Conservation (phyloP, 1,140 invertebrate genomes). For the Heliconius melpomene region DNA sequence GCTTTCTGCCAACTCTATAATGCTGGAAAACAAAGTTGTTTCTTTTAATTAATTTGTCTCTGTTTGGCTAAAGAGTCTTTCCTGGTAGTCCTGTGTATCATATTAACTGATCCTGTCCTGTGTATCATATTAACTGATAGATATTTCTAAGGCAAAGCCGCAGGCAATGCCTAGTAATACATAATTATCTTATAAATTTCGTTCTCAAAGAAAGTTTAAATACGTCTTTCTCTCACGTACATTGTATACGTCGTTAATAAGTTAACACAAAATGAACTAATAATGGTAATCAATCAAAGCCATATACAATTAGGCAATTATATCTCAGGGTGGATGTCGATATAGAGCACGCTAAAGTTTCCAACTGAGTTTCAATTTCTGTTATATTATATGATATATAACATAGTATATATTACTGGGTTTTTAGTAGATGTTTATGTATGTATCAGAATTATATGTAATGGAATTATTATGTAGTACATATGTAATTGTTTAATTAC, state of each 20-base stretch:
- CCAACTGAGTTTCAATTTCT: constrained; percentile 3
- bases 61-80: no score
- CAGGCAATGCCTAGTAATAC: neutral
- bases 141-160: no score
- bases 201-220: neutral
- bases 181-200: neutral
- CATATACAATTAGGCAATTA: constrained; percentile 11
- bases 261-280: neutral
- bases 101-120: no score
- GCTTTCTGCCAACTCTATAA: no score
- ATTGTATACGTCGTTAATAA: neutral
- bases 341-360: neutral
- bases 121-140: no score
- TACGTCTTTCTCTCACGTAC: neutral
- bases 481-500: no score
- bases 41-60: no score
- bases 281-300: constrained; percentile 14
- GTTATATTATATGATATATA: neutral
- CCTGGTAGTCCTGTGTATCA: no score
- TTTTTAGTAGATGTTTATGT: neutral
- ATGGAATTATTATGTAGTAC: neutral
- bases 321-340: neutral
- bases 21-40: no score
- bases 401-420: neutral
- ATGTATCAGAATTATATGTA: neutral